Evolutionary conservation across 2,797 vertebrate species (phyloP).

Genomic region (Pipistrellus pygmaeus): DNA sequence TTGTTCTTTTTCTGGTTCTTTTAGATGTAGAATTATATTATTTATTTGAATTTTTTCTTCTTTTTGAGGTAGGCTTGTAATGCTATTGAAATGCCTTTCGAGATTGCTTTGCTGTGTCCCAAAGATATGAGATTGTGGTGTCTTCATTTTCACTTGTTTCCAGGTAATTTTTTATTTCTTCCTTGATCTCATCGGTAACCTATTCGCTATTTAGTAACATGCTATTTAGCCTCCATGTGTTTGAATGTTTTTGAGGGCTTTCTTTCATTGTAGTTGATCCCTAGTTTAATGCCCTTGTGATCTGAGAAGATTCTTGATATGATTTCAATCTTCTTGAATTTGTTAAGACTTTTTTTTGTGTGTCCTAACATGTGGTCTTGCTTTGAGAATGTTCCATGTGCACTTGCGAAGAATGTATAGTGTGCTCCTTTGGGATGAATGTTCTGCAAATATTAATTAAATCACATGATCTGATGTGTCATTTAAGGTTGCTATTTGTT

Average conservation of each 20-base stretch:
- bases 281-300: background rate
- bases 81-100: background rate
- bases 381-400: background rate
- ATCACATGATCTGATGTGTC: background rate
- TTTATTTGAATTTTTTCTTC: background rate
- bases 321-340: background rate
- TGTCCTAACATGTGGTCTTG: background rate
- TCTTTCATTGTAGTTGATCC: too few species aligned
- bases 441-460: background rate
- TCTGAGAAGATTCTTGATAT: background rate
- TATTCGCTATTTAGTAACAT: background rate
- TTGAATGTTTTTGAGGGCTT: too few species aligned
- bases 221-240: too few species aligned
- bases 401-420: background rate
- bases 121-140: background rate
- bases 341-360: background rate
- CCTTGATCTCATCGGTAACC: background rate
- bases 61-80: background rate
- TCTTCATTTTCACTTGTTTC: background rate
- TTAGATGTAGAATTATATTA: background rate
- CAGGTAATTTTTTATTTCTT: background rate
- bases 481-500: background rate
- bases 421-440: background rate
- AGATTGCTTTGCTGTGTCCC: background rate
- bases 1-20: background rate